Evolutionary conservation across 1,140 invertebrate genomes (phyloP).

Genomic region (Drosophila bifasciata): DNA sequence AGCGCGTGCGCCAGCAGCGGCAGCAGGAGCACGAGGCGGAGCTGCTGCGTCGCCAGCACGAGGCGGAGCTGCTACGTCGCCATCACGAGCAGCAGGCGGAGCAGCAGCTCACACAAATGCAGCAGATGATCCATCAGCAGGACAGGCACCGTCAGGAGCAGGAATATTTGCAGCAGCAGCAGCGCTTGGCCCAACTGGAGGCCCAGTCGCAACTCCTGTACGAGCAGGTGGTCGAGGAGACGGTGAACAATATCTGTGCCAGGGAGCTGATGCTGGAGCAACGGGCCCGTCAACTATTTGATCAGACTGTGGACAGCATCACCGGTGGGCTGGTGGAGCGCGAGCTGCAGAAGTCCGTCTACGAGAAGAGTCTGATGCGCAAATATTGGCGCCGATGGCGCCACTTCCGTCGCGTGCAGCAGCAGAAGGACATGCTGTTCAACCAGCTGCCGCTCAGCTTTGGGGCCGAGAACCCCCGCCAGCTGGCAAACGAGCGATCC

Average conservation of each 20-base stretch:
- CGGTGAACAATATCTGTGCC: slow-evolving; percentile 21
- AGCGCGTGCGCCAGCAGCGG: slow-evolving; percentile 25
- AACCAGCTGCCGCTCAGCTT: slow-evolving; percentile 58
- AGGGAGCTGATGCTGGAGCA: slow-evolving; percentile 23
- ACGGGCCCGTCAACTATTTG: neutral
- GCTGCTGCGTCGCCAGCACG: slow-evolving; percentile 8
- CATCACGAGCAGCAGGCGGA: slow-evolving; percentile 2
- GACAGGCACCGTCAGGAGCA: neutral
- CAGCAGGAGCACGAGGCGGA: slow-evolving; percentile 1
- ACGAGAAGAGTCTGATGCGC: slow-evolving; percentile 50
- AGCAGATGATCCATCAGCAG: neutral
- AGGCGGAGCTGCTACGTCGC: slow-evolving; percentile 9
- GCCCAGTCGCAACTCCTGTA: slow-evolving; percentile 26
- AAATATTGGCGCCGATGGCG: slow-evolving; percentile 51
- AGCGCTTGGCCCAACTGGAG: neutral
- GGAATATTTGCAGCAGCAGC: neutral
- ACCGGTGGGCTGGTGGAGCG: slow-evolving; percentile 12
- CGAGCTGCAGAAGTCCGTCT: slow-evolving; percentile 18
- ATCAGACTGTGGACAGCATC: slow-evolving; percentile 58
- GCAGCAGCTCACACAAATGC: no score
- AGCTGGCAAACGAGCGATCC: slow-evolving; percentile 11
- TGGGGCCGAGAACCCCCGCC: slow-evolving; percentile 7
- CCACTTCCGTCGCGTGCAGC: slow-evolving; percentile 51
- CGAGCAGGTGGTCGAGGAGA: slow-evolving; percentile 11
- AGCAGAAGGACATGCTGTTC: slow-evolving; percentile 52